Base-by-base conservation (phyloP, 30 jellyfish, hydroid and myxozoan genomes). In the Chrysaora quinquecirrha region DNA sequence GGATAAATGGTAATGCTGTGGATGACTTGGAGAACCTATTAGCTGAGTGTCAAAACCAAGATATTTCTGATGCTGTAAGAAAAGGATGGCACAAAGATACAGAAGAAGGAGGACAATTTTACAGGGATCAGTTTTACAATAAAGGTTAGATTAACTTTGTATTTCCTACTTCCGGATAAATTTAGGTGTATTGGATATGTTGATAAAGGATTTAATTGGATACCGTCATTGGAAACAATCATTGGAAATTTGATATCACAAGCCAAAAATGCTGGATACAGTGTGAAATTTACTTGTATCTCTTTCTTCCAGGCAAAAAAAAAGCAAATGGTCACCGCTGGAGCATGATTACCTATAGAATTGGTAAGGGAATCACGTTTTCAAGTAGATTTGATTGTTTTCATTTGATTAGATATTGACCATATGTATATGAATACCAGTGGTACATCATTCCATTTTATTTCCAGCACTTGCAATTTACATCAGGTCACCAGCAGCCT, bases 401-500 rank as follows among this genome's bases (percentile, higher is more conserved):
- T 43, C 16, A 6, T 43, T 9, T 43, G 58, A 9, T 43, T 43
- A 6, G 58, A 43, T 16, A 43, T 34, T 3, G 34, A 16, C 58
- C 58, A 43, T 43, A 9, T 43, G 58, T 6, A 6, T 43, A 9
- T 43, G 58, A 16, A 43, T 43, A 6, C 16, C 16, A 43, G 58
- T 6, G 58, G 58, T 16, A 6, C 58, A 43, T 43, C 16, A 43
- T 43, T 43, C 16, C 16, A 43, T 6, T 43, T 43, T 43, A 6
- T 48, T 73, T 73, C 0, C 75, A 73, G 85, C 85, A 3, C 85
- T 73, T 73, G 75, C n/a, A n/a, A n/a, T n/a, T n/a, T n/a, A n/a
- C n/a, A n/a, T n/a, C n/a, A n/a, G n/a, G n/a, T n/a, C n/a, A 1
- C 85, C 85, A 43, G 85, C 85, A 2, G 85, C 85, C 56, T 73